Evolutionary conservation across 1,140 invertebrate species (phyloP), one percentile per base, ranked within the genome.

Genomic region (Anastrepha obliqua): DNA sequence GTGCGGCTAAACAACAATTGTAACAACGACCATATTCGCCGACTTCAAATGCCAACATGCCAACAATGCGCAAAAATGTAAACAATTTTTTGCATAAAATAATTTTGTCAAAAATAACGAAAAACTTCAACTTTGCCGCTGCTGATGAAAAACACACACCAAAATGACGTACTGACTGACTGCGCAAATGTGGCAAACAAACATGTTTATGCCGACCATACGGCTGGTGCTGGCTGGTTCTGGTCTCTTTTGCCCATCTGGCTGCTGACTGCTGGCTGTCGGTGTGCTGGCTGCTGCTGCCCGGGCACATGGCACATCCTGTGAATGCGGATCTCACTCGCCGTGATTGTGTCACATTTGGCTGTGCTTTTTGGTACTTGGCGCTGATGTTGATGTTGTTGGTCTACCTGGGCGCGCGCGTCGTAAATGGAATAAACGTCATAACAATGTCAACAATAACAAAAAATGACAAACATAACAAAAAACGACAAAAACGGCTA

Each of bases 61-160:
- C 7, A 20, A 67, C 4, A 20, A 42, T 81, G 17, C 13, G 15
- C 42, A 13, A 4, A 11, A 81, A 81, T 81, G 74, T 13, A 81
- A 81, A 81, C 74, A 81, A 29, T 81, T 81, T 51, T 81, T 51
- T 42, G 74, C 47, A 81, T 81, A 81, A 81, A 81, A 81, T 81
- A 58, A 81, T 81, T 81, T 81, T 51, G 11, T 55, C 74, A 81
- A 81, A 81, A 51, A 55, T 47, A 51, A 81, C 74, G 74, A 67
- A 11, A 55, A 81, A 81, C 74, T 42, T 17, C 13, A 74, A 74
- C 67, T 5, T 13, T 44, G 15, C 15, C 17, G 15, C 13, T 47
- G 67, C 13, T 47, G 39, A 67, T 67, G 39, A 67, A 67, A 67
- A n/a, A 67, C 65, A 7, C 39, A 44, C 4, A 44, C 67, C 44